Evolutionary conservation across 2,888 invertebrate species (phyloP).

Genomic region (Parnassius apollo): DNA sequence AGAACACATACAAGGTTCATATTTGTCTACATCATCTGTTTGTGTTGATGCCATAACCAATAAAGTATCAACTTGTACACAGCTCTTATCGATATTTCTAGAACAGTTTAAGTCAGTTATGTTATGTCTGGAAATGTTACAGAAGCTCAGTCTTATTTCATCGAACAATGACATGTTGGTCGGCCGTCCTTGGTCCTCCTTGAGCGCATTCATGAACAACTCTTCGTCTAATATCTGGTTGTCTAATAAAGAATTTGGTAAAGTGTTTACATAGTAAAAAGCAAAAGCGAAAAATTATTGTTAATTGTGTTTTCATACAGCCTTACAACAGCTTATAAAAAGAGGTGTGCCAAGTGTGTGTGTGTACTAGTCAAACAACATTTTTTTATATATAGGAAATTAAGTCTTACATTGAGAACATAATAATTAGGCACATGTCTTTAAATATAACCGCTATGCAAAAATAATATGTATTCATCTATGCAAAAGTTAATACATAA

Average conservation of each 20-base stretch:
- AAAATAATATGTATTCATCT: no score
- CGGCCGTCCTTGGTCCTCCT: constrained; percentile 60
- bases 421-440: no score
- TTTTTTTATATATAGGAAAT: no score
- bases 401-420: no score
- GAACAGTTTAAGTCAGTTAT: constrained; percentile 39
- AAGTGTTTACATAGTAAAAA: background rate
- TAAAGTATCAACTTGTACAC: constrained; percentile 36
- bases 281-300: background rate
- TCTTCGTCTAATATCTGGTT: constrained; percentile 67
- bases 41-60: constrained; percentile 43
- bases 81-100: constrained; percentile 36
- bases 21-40: constrained; percentile 36
- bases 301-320: background rate
- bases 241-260: constrained; percentile 45
- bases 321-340: no score
- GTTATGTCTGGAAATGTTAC: constrained; percentile 51
- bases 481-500: no score
- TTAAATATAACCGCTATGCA: no score
- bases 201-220: constrained; percentile 58
- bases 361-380: no score
- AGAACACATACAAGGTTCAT: constrained; percentile 12
- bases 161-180: constrained; percentile 70
- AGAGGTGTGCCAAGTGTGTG: no score
- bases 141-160: constrained; percentile 67